Conservation (phyloP, 2,113 vertebrate genomes). For the Nothocercus nigrocapillus region DNA sequence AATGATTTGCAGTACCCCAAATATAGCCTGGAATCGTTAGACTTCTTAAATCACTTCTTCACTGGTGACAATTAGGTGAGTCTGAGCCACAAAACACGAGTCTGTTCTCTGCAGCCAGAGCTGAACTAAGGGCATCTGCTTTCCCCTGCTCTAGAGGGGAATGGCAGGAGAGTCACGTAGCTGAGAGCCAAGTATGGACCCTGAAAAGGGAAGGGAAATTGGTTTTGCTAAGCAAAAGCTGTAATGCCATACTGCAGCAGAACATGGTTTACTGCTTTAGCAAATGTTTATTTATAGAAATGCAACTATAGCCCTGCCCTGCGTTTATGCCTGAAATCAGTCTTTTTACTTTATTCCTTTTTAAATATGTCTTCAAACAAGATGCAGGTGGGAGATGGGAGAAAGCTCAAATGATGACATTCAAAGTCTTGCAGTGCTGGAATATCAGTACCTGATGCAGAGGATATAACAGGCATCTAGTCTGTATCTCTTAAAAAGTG, state of each 20-base stretch:
- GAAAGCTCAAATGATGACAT: not conserved
- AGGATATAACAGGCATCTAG: not conserved
- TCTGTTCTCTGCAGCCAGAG: not conserved
- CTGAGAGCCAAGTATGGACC: slow-evolving; percentile 20
- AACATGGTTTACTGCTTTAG: slow-evolving; percentile 10
- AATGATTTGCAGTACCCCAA: not conserved
- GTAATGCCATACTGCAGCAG: slow-evolving; percentile 11
- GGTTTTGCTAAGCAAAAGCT: slow-evolving; percentile 47
- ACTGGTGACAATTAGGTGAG: fast-evolving
- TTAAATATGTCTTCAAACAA: slow-evolving; percentile 63
- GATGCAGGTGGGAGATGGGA: slow-evolving; percentile 39
- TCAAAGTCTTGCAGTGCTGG: not conserved
- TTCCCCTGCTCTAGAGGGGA: not conserved
- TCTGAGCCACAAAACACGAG: not conserved
- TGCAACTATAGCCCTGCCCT: too few species aligned
- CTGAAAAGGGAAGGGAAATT: slow-evolving; percentile 27
- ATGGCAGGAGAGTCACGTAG: slow-evolving; percentile 23
- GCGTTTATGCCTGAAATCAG: slow-evolving; percentile 27
- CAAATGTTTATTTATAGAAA: slow-evolving; percentile 40
- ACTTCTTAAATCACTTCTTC: not conserved
- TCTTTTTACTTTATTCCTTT: slow-evolving; percentile 19
- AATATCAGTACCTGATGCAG: slow-evolving; percentile 31
- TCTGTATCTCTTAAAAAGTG: not conserved
- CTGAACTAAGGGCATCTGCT: not conserved
- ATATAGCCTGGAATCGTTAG: not conserved